Base-by-base conservation (phyloP, 2,113 vertebrate species). In the Pica pica region DNA sequence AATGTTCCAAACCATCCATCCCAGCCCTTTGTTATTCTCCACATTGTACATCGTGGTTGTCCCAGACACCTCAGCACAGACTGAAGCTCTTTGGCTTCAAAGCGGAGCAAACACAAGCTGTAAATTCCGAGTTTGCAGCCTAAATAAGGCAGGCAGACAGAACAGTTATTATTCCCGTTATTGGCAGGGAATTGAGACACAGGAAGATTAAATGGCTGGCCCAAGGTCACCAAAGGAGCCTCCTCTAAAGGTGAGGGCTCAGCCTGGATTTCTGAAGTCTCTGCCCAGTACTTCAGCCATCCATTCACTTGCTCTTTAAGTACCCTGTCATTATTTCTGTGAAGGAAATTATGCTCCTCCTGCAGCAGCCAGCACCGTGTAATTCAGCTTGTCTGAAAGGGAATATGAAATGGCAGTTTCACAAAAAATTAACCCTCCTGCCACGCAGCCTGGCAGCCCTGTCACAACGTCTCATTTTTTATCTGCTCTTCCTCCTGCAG, bases 311-410 rank as follows among this genome's bases (percentile, higher is more conserved):
- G 79, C 85, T 91, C 87, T 90, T 93, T 83, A 92, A 94, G 95
- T 47, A 86, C 83, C 71, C 88, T 94, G 94, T 90, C 96, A 93
- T 96, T 93, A 95, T 88, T 93, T 69, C 93, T 68, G 44, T 59
- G 92, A 78, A 77, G 94, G 59, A 83, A 95, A 94, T 94, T 80
- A 85, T 75, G 88, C 95, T 77, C 67, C 82, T 93, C 63, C 76
- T 84, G 64, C 90, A 89, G 93, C 94, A 95, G 94, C 81, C 91
- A 83, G 90, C 24, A 71, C 93, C 56, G 85, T 94, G 93, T 78
- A 93, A 96, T 94, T 95, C 95, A 68, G 75, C 94, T 33, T 93
- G 94, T 96, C 93, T 93, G 90, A 88, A 86, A 87, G 88, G 84
- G 79, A 95, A 90, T 83, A 77, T 26, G 88, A 96, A 95, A 94